Base-by-base conservation (phyloP, 2,888 invertebrate genomes). In the Chrysodeixis includens region DNA sequence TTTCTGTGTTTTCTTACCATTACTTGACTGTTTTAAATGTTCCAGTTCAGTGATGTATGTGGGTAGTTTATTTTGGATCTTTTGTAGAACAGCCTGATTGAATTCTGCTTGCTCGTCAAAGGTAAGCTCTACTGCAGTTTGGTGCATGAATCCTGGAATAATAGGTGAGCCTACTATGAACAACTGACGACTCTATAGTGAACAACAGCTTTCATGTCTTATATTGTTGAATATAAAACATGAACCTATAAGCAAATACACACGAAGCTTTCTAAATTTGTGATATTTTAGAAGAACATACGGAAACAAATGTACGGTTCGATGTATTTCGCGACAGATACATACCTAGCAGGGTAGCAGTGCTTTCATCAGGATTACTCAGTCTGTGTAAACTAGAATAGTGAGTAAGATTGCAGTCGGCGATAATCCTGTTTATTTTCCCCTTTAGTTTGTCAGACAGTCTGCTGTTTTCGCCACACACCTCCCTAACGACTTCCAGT, bases 61-160 rank as follows among this genome's bases (percentile, higher is more conserved):
- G 7, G 94, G 93, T 18, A 94, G 69, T 72, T 92, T 93, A 0
- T 70, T 82, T 71, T 93, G 89, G 62, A 95, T 93, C 69, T 88
- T 92, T 0, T 89, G 81, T 16, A 93, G 84, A 2, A 95, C 84
- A 1, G 91, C 92, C 65, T 92, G 89, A 69, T 94, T 95, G 1
- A 95, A 83, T 78, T 94, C 94, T 0, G 87, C 66, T 80, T 95
- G 95, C 52, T 95, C 95, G 54, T 94, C 93, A 79, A 89, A 95
- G 61, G 90, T 88, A 12, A 95, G 76, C 57, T 95, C 93, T 6
- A 83, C 56, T 35, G 89, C 65, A n/a, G 90, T 86, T 81, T 91
- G 88, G 12, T 89, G 89, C 85, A 93, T 87, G 40, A 94, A 86
- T 16, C 95, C 95, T 95, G 83, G 5, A 88, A 88, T 40, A 26